phyloP scores from a whole-genome alignment of 2,113 vertebrate genomes.

The Coptodon rendalli region DNA sequence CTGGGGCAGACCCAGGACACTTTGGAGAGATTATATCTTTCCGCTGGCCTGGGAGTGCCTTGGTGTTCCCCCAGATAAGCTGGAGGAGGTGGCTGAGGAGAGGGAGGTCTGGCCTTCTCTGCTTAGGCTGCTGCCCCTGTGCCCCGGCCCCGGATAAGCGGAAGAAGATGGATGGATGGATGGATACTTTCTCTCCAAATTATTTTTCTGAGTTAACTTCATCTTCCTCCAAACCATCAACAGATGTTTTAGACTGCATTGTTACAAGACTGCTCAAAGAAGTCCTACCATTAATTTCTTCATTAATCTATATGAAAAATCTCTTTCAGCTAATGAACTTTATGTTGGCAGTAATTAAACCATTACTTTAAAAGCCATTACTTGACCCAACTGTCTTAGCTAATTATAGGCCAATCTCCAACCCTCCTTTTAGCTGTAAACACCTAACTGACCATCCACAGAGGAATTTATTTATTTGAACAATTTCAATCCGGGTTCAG shows the following conservation, averaged over 20 bases:
- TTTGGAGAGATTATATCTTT: neutral
- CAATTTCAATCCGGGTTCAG: neutral
- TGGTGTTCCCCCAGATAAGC: neutral
- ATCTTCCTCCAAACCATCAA: neutral
- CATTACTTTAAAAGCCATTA: neutral
- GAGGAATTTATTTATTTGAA: neutral
- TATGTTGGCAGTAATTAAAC: neutral
- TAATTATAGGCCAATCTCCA: neutral
- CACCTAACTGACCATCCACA: neutral
- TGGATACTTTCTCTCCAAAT: neutral
- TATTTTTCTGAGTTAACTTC: neutral
- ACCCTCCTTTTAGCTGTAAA: neutral
- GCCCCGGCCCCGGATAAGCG: rapidly evolving
- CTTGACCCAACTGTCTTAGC: neutral
- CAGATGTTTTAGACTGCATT: neutral
- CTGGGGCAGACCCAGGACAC: neutral
- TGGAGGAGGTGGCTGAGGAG: neutral
- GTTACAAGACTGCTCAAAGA: neutral
- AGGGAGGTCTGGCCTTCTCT: neutral
- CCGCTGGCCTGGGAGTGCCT: rapidly evolving
- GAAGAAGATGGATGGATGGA: neutral
- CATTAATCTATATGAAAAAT: neutral
- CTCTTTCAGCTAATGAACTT: neutral
- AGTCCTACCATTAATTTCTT: neutral
- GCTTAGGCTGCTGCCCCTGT: neutral